Evolutionary conservation across 2,113 vertebrate species (phyloP).

Genomic region (Colaptes auratus): DNA sequence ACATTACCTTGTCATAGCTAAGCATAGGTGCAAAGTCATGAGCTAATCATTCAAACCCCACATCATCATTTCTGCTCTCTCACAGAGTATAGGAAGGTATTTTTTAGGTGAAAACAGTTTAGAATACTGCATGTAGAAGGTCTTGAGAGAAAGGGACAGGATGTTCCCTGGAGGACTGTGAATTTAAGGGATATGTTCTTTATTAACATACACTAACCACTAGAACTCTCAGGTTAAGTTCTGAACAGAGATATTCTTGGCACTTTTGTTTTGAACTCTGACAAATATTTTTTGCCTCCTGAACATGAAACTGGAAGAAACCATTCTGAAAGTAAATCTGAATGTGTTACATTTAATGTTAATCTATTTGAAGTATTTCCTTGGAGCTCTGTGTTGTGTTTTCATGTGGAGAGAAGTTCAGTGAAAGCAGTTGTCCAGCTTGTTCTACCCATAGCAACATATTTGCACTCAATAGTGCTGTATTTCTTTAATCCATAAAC

Average conservation of each 20-base stretch:
- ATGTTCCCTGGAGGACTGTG: not conserved
- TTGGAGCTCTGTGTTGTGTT: not conserved
- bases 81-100: not conserved
- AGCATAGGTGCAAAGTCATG: not conserved
- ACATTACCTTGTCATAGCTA: not conserved
- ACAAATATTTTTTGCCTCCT: not conserved
- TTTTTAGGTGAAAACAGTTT: not conserved
- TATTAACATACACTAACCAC: not conserved
- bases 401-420: not conserved
- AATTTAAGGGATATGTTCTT: not conserved
- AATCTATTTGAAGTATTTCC: not conserved
- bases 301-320: not conserved
- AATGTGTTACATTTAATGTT: not conserved
- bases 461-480: not conserved
- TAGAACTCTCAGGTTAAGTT: not conserved
- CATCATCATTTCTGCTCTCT: not conserved
- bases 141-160: not conserved
- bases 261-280: not conserved
- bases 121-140: not conserved
- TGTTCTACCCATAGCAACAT: not conserved
- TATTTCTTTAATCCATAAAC: conserved; percentile 35
- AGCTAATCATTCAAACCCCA: not conserved
- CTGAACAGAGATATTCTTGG: not conserved
- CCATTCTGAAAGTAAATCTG: not conserved
- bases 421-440: not conserved